Evolutionary conservation across 2,797 vertebrate genomes (phyloP).

Genomic region (Pteropus rufus): DNA sequence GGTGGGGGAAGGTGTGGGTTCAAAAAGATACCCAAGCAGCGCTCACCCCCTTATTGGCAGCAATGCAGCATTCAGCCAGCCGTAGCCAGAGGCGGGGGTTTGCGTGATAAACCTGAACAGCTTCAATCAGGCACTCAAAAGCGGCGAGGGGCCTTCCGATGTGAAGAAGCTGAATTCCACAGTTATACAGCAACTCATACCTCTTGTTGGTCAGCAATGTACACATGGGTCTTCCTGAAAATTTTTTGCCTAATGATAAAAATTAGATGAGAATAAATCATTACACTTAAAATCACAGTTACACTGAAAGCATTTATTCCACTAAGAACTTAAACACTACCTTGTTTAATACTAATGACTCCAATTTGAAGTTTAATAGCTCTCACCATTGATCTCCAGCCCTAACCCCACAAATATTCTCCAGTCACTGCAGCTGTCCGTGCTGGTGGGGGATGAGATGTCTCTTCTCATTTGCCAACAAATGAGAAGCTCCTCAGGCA

Average conservation of each 20-base stretch:
- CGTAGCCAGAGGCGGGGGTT: slow-evolving; percentile 98
- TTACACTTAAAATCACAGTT: not conserved
- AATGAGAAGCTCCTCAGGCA: not conserved
- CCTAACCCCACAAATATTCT: not conserved
- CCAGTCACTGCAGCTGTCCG: not conserved
- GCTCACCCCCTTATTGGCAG: slow-evolving; percentile 95
- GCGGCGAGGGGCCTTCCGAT: slow-evolving; percentile 95
- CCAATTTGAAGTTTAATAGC: not conserved
- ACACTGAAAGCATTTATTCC: not conserved
- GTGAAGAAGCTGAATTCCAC: slow-evolving; percentile 96
- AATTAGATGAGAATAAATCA: slow-evolving; percentile 24
- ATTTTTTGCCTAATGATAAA: slow-evolving; percentile 89
- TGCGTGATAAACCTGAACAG: slow-evolving; percentile 97
- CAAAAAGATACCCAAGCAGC: not conserved
- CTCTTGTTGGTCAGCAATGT: slow-evolving; percentile 95
- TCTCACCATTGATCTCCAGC: not conserved
- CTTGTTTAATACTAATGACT: not conserved
- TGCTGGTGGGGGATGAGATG: not conserved
- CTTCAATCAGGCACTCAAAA: slow-evolving; percentile 97
- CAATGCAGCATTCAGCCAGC: slow-evolving; percentile 97
- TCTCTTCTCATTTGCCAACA: not conserved
- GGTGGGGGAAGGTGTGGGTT: not conserved
- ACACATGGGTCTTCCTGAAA: slow-evolving; percentile 96
- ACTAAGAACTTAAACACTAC: not conserved
- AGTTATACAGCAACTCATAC: slow-evolving; percentile 98